Conservation (phyloP, 1,140 invertebrate species). For the Habropoda laboriosa region DNA sequence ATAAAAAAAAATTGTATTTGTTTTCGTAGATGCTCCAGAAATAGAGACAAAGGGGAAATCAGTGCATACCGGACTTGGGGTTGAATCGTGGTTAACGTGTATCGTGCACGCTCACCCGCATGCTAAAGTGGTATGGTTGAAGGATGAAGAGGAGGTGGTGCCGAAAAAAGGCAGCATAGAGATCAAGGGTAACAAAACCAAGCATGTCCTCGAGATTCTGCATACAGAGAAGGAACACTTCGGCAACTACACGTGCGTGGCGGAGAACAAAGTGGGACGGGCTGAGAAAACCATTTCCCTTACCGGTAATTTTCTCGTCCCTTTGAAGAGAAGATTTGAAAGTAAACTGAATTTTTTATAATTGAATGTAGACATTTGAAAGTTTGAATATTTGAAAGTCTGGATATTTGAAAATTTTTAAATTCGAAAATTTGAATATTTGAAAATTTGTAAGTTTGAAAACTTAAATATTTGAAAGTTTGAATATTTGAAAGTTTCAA, state of each 20-base stretch:
- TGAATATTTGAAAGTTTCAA: too few relatives aligned
- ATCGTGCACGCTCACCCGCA: constrained; percentile 81
- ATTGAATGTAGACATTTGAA: not conserved
- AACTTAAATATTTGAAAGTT: too few relatives aligned
- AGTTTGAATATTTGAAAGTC: not conserved
- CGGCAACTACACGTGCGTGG: constrained; percentile 73
- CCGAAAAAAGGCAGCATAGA: constrained; percentile 51
- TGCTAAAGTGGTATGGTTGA: constrained; percentile 75
- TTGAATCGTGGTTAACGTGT: constrained; percentile 81
- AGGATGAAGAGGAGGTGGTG: constrained; percentile 52
- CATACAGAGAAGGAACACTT: constrained; percentile 67
- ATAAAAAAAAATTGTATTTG: constrained; percentile 17
- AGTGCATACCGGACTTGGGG: constrained; percentile 79
- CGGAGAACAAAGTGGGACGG: constrained; percentile 67
- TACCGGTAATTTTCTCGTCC: constrained; percentile 63
- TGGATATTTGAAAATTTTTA: too few relatives aligned
- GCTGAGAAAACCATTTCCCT: constrained; percentile 60
- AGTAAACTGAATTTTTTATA: not conserved
- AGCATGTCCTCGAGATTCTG: constrained; percentile 68
- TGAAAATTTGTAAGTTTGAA: too few relatives aligned
- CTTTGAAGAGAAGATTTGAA: not conserved
- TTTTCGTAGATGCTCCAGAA: constrained; percentile 77
- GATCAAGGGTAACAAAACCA: constrained; percentile 53
- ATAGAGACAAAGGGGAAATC: constrained; percentile 77
- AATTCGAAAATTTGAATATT: not conserved